These are phyloP conservation scores for Crocallis elinguaria DNA, from an alignment of 2,888 invertebrate species.

Conservation along the genomic window DNA sequence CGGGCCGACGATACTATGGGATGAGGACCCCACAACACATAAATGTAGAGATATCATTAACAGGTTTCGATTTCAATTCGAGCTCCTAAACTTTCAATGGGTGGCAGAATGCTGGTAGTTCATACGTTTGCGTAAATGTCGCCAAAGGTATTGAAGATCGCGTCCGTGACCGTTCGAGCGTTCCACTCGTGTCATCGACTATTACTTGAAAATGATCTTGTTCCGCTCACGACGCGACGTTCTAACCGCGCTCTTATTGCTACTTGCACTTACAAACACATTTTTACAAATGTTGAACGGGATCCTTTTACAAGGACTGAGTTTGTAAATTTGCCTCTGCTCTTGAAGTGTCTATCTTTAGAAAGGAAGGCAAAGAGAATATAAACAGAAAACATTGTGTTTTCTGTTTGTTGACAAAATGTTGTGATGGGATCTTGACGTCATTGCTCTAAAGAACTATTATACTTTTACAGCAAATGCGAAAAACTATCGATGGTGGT, in stretches of 20 bases:
- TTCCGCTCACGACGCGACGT: slow-evolving; percentile 29
- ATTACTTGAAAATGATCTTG: slow-evolving; percentile 50
- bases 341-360: neutral
- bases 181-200: slow-evolving; percentile 57
- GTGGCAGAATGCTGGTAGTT: slow-evolving; percentile 39
- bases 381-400: no score
- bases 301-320: slow-evolving; percentile 9
- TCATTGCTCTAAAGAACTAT: no score
- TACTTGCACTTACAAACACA: slow-evolving; percentile 26
- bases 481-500: no score
- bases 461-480: no score
- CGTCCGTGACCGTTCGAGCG: slow-evolving; percentile 65
- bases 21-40: no score
- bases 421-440: no score
- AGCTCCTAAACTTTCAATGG: slow-evolving; percentile 42
- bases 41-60: no score
- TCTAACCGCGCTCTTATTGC: slow-evolving; percentile 29
- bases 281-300: neutral
- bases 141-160: slow-evolving; percentile 57
- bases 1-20: no score
- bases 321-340: neutral
- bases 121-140: slow-evolving; percentile 56
- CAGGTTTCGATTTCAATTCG: slow-evolving; percentile 16
- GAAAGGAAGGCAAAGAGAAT: neutral
- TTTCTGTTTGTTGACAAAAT: no score